These are phyloP conservation scores for Bombus pascuorum DNA, from an alignment of 1,140 invertebrate genomes.

Conservation along the genomic window DNA sequence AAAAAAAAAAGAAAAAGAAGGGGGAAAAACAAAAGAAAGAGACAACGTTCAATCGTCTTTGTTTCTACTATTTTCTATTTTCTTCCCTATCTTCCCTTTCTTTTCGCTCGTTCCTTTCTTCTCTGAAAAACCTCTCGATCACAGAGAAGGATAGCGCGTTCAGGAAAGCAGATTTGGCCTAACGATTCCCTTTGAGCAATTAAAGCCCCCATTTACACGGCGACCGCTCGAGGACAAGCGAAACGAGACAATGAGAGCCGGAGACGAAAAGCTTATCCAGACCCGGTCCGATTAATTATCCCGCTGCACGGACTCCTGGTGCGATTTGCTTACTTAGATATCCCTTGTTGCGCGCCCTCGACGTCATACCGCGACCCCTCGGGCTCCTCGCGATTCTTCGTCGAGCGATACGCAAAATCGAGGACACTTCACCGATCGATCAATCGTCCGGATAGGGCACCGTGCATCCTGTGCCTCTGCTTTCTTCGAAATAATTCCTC, in stretches of 20 bases:
- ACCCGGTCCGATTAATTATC: slow-evolving; percentile 32
- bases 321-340: slow-evolving; percentile 36
- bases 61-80: background rate
- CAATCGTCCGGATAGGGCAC: background rate
- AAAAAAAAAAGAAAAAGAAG: background rate
- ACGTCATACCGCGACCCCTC: background rate
- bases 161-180: slow-evolving; percentile 15
- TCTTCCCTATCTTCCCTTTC: background rate
- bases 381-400: background rate
- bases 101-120: background rate
- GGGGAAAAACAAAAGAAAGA: background rate
- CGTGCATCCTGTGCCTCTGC: no score
- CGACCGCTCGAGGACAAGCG: slow-evolving; percentile 16
- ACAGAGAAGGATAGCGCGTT: background rate
- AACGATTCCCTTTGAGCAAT: slow-evolving; percentile 50
- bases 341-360: slow-evolving; percentile 4
- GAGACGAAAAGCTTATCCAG: slow-evolving; percentile 31
- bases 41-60: background rate
- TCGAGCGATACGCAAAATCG: slow-evolving; percentile 5
- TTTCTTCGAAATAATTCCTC: no score
- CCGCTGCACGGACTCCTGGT: slow-evolving; percentile 19
- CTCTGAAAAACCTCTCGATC: background rate
- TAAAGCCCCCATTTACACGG: slow-evolving; percentile 27
- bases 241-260: slow-evolving; percentile 19
- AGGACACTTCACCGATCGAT: slow-evolving; percentile 10